Evolutionary conservation across 2,888 invertebrate species (phyloP), one percentile per base, ranked within the genome.

Genomic region (Anarsia innoxiella): DNA sequence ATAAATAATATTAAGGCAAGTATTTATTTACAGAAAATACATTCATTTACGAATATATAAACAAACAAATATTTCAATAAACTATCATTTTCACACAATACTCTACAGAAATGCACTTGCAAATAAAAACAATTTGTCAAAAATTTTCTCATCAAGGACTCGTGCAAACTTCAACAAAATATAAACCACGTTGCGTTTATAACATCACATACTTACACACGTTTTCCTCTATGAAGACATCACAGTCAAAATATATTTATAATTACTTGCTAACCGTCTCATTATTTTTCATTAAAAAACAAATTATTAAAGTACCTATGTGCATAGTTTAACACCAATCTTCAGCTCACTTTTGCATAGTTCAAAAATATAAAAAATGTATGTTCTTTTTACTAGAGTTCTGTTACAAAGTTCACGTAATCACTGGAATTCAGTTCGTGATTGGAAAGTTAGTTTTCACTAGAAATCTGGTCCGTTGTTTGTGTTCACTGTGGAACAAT

Each of bases 191-290:
- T 56, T 56, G 49, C 55, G 33, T 66, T 54, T 64, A 66, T 64
- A 62, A 64, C 67, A 78, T 74, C 69, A 77, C 78, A 75, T 69
- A 38, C 37, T 37, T 36, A 36, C 33, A 70, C 69, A 68, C 66
- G 64, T 55, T 60, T 73, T 82, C 72, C 73, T 82, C 77, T 82
- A 79, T 68, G 78, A 83, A 83, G 78, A 82, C 80, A 84, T 84
- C 83, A 84, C 83, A 84, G 83, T 73, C 79, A 71, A 72, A 77
- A 73, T 57, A 61, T 63, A 64, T 60, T 58, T 56, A 53, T 25
- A 49, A 56, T 70, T 65, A 67, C 53, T 62, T 62, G 62, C 56
- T 53, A 48, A 33, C 33, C 12, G 16, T 36, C 16, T n/a, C n/a
- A n/a, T n/a, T n/a, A n/a, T n/a, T n/a, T n/a, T n/a, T n/a, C n/a